phyloP scores from a whole-genome alignment of 2,888 invertebrate species.

The Malacosoma neustria region DNA sequence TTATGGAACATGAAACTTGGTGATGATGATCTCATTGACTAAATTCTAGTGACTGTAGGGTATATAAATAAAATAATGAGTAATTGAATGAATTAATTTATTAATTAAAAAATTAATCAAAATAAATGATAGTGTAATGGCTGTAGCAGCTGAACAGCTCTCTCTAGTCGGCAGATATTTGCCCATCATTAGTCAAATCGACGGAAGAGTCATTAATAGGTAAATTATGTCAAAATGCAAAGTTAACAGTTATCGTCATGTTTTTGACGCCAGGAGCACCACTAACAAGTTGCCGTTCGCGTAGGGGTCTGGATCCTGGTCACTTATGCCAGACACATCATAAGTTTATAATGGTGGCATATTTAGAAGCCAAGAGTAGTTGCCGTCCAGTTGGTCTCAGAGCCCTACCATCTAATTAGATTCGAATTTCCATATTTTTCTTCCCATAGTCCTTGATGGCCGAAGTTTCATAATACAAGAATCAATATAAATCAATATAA shows the following conservation, averaged over 20 bases:
- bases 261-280: no score
- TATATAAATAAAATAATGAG: conserved; percentile 1
- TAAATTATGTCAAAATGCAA: no score
- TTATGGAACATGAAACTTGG: background rate
- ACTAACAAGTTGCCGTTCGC: background rate
- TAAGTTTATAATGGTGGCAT: background rate
- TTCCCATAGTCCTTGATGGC: no score
- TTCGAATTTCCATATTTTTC: no score
- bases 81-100: background rate
- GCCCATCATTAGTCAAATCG: conserved; percentile 10
- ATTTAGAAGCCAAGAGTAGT: background rate
- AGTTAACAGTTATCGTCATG: no score
- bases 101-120: background rate
- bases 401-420: background rate
- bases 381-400: background rate
- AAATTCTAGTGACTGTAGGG: conserved; percentile 1
- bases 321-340: background rate
- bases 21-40: background rate
- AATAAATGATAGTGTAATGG: background rate
- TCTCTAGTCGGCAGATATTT: conserved; percentile 4
- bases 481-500: no score
- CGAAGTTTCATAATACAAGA: no score
- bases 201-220: conserved; percentile 9
- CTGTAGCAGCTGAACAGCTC: background rate
- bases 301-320: background rate